These are phyloP conservation scores for Trematocara macrostoma DNA, from an alignment of 2,113 vertebrate species.

Conservation along the genomic window DNA sequence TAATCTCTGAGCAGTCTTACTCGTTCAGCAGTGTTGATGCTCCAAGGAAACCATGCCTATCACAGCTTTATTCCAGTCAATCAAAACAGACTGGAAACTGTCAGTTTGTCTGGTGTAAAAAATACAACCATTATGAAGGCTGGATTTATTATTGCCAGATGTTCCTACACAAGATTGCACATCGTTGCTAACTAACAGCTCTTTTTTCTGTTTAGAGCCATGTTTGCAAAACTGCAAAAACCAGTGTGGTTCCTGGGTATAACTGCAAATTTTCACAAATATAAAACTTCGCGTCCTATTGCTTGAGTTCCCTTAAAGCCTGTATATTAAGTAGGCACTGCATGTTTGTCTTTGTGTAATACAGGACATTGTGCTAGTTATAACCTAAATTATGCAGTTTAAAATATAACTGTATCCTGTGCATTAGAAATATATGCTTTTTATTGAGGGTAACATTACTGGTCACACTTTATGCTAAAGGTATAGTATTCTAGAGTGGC, in stretches of 20 bases:
- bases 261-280: neutral
- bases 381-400: neutral
- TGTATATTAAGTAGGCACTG: neutral
- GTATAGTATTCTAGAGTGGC: neutral
- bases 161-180: neutral
- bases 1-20: neutral
- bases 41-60: neutral
- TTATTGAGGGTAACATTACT: neutral
- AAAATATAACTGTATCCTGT: neutral
- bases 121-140: neutral
- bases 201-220: neutral
- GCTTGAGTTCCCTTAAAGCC: neutral
- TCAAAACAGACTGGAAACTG: neutral
- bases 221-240: neutral
- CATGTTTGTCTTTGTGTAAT: neutral
- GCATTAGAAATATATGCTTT: neutral
- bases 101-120: neutral
- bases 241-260: neutral
- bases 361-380: neutral
- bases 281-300: neutral
- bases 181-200: neutral
- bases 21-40: neutral
- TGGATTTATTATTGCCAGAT: neutral
- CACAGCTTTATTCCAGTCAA: neutral
- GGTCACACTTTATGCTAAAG: neutral